phyloP scores from a whole-genome alignment of 2,113 vertebrate genomes.

The Urocitellus parryii region DNA sequence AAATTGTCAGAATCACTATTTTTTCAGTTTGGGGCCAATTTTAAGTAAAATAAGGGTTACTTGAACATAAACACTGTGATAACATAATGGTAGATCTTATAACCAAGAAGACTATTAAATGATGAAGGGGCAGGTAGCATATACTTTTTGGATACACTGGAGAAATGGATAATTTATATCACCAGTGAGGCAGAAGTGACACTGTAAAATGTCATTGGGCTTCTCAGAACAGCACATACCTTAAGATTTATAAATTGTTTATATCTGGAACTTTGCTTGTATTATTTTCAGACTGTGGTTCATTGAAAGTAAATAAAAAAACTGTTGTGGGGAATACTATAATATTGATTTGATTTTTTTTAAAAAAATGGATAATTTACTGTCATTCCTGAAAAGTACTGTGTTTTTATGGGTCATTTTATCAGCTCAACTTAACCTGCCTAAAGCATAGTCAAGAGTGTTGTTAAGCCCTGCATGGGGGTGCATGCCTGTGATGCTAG shows the following conservation, averaged over 20 bases:
- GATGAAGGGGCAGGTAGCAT: not conserved
- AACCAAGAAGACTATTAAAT: not conserved
- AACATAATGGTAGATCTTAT: not conserved
- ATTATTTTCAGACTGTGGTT: not conserved
- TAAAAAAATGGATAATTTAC: not conserved
- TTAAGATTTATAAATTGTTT: not conserved
- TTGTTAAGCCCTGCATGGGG: too few relatives aligned
- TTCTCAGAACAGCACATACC: not conserved
- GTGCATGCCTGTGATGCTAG: too few relatives aligned
- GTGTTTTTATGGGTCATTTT: not conserved
- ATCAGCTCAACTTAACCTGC: not conserved
- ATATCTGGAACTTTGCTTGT: not conserved
- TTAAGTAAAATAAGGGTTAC: not conserved
- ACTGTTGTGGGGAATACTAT: not conserved
- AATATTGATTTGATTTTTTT: not conserved
- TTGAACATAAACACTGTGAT: not conserved
- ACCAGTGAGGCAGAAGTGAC: not conserved
- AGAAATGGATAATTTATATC: not conserved
- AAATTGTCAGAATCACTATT: not conserved
- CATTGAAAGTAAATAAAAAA: not conserved
- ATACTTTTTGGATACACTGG: not conserved
- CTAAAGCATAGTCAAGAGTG: not conserved
- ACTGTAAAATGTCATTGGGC: not conserved
- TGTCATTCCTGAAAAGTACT: constrained; percentile 10
- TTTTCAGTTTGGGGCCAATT: not conserved